Evolutionary conservation across 2,888 invertebrate genomes (phyloP), one percentile per base, ranked within the genome.

Genomic region (Drosophila acutilabella): DNA sequence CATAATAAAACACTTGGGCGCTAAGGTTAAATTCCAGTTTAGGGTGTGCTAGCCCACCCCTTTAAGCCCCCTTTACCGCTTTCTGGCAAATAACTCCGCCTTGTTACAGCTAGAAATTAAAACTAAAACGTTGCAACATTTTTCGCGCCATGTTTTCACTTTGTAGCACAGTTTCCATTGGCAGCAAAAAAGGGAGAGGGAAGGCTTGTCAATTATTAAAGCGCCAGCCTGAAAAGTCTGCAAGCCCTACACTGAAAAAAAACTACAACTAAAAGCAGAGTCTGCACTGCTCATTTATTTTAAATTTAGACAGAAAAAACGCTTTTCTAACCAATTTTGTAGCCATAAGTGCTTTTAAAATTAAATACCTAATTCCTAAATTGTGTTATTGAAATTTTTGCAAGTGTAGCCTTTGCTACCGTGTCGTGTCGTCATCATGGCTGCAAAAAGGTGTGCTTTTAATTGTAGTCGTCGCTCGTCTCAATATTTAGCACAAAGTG

Each of bases 381-480:
- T 13, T 4, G 13, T 36, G 36, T 4, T 13, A 36, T 13, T 4
- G 3, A 23, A 6, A 23, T 36, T 36, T 36, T 3, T 36, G 2
- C 13, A 13, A 36, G 36, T 36, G 36, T n/a, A 30, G 10, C n/a
- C n/a, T 8, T 11, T 23, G 23, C 23, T 16, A 47, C 53, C 14
- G 45, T 68, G 50, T 56, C 74, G 54, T 53, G 54, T 50, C 64
- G 52, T 57, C 61, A 58, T 58, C 48, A 42, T 69, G 81, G 60
- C 81, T 64, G 74, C 68, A 74, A 89, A 44, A 79, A 89, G 90
- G 90, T 90, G 78, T 81, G 87, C 78, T 90, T 90, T 89, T 90
- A 89, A 90, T 89, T 90, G 91, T 87, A 77, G 76, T 70, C 66
- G 59, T 77, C 66, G 83, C 67, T 18, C 45, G 56, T 70, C 71